Evolutionary conservation across 2,888 invertebrate genomes (phyloP).

Genomic region (Eupithecia tripunctaria): DNA sequence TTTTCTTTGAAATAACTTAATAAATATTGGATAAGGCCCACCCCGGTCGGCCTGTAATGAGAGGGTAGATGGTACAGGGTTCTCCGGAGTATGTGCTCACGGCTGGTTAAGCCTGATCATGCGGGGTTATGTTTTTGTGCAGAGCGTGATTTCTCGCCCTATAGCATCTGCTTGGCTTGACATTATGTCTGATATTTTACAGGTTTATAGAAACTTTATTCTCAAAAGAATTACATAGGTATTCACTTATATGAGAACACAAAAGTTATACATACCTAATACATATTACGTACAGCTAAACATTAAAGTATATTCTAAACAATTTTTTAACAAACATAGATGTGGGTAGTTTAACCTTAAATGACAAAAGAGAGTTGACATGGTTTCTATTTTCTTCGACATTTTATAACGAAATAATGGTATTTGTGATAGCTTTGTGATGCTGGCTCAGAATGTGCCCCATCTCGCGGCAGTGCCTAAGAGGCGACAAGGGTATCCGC

Average conservation of each 20-base stretch:
- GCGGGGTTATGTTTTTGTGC: constrained; percentile 21
- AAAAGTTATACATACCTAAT: no score
- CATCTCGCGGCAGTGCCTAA: no score
- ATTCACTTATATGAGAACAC: no score
- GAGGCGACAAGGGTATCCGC: no score
- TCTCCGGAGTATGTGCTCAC: constrained; percentile 44
- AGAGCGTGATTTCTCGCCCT: not conserved
- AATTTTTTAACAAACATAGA: no score
- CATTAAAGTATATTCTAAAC: no score
- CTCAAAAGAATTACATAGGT: no score
- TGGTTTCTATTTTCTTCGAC: not conserved
- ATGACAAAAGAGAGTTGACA: no score
- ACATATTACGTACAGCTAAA: no score
- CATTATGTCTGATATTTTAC: not conserved
- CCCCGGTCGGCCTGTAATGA: constrained; percentile 68
- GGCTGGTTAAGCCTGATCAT: constrained; percentile 24
- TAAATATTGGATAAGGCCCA: constrained; percentile 83
- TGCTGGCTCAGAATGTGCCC: no score
- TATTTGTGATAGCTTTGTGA: not conserved
- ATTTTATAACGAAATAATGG: not conserved
- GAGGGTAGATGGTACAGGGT: constrained; percentile 40
- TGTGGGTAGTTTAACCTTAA: no score
- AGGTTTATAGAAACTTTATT: no score
- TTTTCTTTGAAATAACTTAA: constrained; percentile 85
- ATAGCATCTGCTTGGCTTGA: constrained; percentile 2